These are phyloP conservation scores for Anaspis maculata DNA, from an alignment of 2,888 invertebrate genomes.

Conservation along the genomic window DNA sequence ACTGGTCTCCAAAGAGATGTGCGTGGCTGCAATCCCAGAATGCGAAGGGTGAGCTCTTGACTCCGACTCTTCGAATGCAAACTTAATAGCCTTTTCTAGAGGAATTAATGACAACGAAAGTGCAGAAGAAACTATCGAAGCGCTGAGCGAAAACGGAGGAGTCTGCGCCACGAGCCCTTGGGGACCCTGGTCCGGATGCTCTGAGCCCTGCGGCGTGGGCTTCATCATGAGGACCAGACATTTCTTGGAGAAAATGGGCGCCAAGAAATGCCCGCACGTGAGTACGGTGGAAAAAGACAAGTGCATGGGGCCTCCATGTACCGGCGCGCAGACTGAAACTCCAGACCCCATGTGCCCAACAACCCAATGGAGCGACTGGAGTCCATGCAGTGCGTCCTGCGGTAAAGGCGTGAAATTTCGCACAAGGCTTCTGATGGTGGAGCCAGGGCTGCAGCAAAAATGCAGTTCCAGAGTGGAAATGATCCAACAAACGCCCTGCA, in stretches of 20 bases:
- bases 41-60: conserved; percentile 51
- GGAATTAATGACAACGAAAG: conserved; percentile 25
- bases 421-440: conserved; percentile 61
- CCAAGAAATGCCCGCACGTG: conserved; percentile 75
- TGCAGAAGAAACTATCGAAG: conserved; percentile 22
- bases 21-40: conserved; percentile 66
- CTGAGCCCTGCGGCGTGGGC: conserved; percentile 75
- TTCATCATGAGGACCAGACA: conserved; percentile 65
- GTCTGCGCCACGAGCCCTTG: conserved; percentile 64
- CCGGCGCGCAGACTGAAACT: conserved; percentile 40
- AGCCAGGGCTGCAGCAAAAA: conserved; percentile 53
- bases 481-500: conserved; percentile 66
- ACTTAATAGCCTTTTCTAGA: conserved; percentile 7
- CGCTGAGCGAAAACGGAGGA: conserved; percentile 38
- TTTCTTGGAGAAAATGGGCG: conserved; percentile 66
- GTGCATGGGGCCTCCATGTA: conserved; percentile 66
- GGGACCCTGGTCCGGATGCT: conserved; percentile 80
- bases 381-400: conserved; percentile 83
- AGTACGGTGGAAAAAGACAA: conserved; percentile 70
- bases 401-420: conserved; percentile 71
- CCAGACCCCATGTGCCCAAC: conserved; percentile 64
- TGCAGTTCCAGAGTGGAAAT: conserved; percentile 64
- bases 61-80: conserved; percentile 1
- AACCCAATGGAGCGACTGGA: conserved; percentile 89
- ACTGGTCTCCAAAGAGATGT: conserved; percentile 84